A percentile compares a stretch with the other conserved stretches of the same genome.
Conservation (phyloP, 2,888 invertebrate species). For the Melipona bicolor region DNA sequence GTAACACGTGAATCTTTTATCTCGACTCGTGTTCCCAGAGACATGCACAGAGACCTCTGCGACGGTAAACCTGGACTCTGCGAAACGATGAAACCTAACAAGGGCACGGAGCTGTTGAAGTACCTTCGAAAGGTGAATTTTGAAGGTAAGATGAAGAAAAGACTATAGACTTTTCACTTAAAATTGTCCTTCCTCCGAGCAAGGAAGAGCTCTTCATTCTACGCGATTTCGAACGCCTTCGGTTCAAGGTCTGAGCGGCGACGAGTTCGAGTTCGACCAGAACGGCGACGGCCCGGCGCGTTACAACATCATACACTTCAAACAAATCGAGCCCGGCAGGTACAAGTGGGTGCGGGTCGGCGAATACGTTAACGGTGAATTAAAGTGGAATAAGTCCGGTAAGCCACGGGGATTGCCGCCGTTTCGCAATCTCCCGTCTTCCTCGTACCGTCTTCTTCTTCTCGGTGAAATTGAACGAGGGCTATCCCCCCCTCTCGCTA, state of each 20-base stretch:
- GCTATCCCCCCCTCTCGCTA: constrained; percentile 7
- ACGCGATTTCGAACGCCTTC: background rate
- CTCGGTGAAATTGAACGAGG: constrained; percentile 18
- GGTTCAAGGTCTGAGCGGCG: constrained; percentile 92
- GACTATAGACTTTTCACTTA: background rate
- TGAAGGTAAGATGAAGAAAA: constrained; percentile 87
- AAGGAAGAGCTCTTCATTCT: too few species aligned
- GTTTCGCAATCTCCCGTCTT: background rate
- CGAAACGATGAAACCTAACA: constrained; percentile 95
- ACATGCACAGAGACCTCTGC: constrained; percentile 94
- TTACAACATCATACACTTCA: constrained; percentile 98
- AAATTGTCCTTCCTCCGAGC: too few species aligned
- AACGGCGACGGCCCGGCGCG: constrained; percentile 97
- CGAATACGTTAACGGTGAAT: constrained; percentile 92
- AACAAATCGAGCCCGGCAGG: constrained; percentile 89
- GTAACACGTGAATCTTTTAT: too few species aligned
- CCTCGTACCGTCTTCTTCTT: background rate
- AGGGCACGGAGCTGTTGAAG: constrained; percentile 93
- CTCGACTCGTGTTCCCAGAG: constrained; percentile 84
- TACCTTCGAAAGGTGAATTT: constrained; percentile 95
- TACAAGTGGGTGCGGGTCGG: constrained; percentile 95
- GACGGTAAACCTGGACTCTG: constrained; percentile 91
- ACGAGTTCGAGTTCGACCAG: constrained; percentile 94
- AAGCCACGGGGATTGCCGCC: constrained; percentile 76
- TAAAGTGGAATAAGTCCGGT: constrained; percentile 93